Base-by-base conservation (phyloP, 2,113 vertebrate species). In the Alaudala cheleensis region DNA sequence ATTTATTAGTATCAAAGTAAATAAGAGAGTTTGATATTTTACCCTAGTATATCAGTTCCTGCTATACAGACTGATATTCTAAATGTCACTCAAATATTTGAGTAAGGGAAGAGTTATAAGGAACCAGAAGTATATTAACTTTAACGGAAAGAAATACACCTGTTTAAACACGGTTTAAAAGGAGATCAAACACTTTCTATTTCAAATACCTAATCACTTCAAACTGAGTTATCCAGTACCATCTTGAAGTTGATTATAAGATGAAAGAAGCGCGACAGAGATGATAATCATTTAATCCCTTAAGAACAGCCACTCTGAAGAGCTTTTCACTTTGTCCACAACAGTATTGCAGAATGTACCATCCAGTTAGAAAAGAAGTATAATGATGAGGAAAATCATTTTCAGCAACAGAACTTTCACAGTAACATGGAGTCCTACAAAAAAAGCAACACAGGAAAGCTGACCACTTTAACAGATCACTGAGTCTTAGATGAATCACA, bases 171-270 rank as follows among this genome's bases (percentile, higher is more conserved):
- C 20, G 8, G 51, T 29, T 40, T 34, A 88, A 97, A 95, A 65
- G 49, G 49, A 96, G 73, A 97, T 92, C 24, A 97, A 97, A 93
- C 89, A 96, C 97, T 97, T 97, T 97, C 93, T 98, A 91, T 97
- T 97, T 97, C 96, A 97, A 97, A 98, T 95, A 97, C 70, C 96
- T 97, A 97, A 98, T 98, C 96, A 98, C 97, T 98, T 97, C 96
- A 97, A 95, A 96, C 95, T 95, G 97, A 97, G 97, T 93, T 97
- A 97, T 94, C 96, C 96, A 92, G 94, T 93, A 94, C 96, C 96
- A 98, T 98, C 97, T 97, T 98, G 97, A 98, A 98, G 97, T 97
- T 98, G 98, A 98, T 98, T 98, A 98, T 97, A 97, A 98, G 96
- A 98, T 97, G 96, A 98, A 98, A 97, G 97, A 97, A 97, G 97